Base-by-base conservation (phyloP, 2,797 vertebrate genomes). In the Leucoraja ocellata region DNA sequence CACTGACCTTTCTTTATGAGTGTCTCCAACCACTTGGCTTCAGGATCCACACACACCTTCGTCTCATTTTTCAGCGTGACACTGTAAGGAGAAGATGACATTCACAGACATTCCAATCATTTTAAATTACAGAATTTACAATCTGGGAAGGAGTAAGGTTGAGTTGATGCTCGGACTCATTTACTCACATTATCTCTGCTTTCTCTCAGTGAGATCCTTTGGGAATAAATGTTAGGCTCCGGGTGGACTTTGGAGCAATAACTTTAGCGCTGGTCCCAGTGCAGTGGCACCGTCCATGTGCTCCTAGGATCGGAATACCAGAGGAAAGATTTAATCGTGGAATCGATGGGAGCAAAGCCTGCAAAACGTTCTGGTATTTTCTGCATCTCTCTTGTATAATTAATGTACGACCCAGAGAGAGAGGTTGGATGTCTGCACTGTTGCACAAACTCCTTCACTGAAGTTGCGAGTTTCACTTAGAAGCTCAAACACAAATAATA, bases 131-230 rank as follows among this genome's bases (percentile, higher is more conserved):
- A 73, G 7, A 71, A 28, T 2, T 23, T 73, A 1, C 39, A 6
- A 21, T 68, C 23, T 1, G 9, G 5, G 16, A 39, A 18, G 58
- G 28, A 65, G 13, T 18, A 65, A 32, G 11, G 83, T 65, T 65
- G n/a, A 86, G 58, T 0, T 91, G 63, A 91, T 23, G 8, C 9
- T 91, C 63, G 63, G 63, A 16, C 58, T 21, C 18, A 39, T 71
- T 71, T 90, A 71, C 86, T 91, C 39, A 91, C 90, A 91, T 91
- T 74, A 74, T 91, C 32, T 91, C 90, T 23, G 36, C n/a, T 74
- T 2, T 91, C 90, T 74, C 68, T n/a, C 90, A 91, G 71, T 91
- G 90, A 0, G 90, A 54, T 54, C 90, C 90, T 0, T 1, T 74
- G 39, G 90, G 90, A 74, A 74, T 46, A 18, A 13, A 91, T 74